Evolutionary conservation across 2,113 vertebrate species (phyloP), one percentile per base, ranked within the genome.

Genomic region (Orycteropus afer): DNA sequence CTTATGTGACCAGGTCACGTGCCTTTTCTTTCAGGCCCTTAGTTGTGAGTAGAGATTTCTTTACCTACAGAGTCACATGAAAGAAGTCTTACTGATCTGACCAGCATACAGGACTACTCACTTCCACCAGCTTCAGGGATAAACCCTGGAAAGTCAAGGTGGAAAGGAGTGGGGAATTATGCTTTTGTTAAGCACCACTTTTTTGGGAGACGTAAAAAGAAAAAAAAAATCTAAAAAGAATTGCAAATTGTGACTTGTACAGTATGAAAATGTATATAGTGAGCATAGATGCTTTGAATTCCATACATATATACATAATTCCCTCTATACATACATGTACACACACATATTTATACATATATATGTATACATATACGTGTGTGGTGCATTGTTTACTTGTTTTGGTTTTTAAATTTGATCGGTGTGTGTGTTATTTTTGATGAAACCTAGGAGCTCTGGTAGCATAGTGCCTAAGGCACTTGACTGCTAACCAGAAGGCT

Each of bases 391-490:
- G 76, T 14, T 55, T 4, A 71, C 14, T 34, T 65, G 45, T 55
- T 69, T 89, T 61, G 13, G 5, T 84, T 91, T 79, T 82, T 55
- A 59, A 37, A 7, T 51, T n/a, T 89, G 89, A 71, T 82, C 25
- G 90, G 29, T 95, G 9, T 86, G 12, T 71, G 53, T 63, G 11
- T 55, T 88, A 57, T 53, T 86, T 91, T 93, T 90, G 20, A 90
- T 71, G 80, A 92, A 79, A 73, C 49, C 3, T 76, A 59, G n/a
- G n/a, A n/a, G n/a, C n/a, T n/a, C n/a, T n/a, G n/a, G n/a, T n/a
- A n/a, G n/a, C n/a, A n/a, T n/a, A n/a, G n/a, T n/a, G n/a, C n/a
- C n/a, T n/a, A n/a, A n/a, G n/a, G n/a, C n/a, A n/a, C n/a, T n/a
- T n/a, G n/a, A n/a, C n/a, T n/a, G n/a, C n/a, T n/a, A n/a, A n/a